phyloP scores from a whole-genome alignment of 2,888 invertebrate species.

The Xanthia icteritia region DNA sequence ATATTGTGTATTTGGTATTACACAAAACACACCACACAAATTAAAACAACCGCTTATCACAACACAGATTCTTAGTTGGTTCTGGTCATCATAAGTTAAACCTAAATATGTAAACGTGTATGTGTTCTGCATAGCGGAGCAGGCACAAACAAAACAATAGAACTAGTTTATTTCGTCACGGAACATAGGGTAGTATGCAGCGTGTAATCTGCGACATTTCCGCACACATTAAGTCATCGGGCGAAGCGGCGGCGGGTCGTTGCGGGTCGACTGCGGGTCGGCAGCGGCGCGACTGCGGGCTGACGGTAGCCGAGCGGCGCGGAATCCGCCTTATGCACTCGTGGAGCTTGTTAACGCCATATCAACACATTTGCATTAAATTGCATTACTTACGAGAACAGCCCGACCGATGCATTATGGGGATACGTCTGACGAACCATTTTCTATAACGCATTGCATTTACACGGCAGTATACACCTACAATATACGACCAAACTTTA shows the following conservation, averaged over 20 bases:
- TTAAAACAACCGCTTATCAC: constrained; percentile 16
- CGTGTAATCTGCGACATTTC: constrained; percentile 74
- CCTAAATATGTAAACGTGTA: constrained; percentile 34
- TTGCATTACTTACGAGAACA: constrained; percentile 74
- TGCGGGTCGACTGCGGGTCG: constrained; percentile 31
- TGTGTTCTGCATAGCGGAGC: constrained; percentile 48
- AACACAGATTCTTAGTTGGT: constrained; percentile 23
- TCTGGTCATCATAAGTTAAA: constrained; percentile 45
- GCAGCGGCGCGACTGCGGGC: constrained; percentile 27
- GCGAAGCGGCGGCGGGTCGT: constrained; percentile 37
- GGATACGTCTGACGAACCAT: constrained; percentile 41
- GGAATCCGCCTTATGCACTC: constrained; percentile 61
- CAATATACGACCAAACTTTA: constrained; percentile 9
- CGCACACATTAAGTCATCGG: constrained; percentile 73
- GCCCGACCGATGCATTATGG: constrained; percentile 48
- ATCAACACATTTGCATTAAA: constrained; percentile 85
- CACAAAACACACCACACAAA: background rate
- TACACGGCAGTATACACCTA: background rate
- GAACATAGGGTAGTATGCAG: constrained; percentile 60
- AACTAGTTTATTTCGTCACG: constrained; percentile 51
- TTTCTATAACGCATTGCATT: constrained; percentile 8
- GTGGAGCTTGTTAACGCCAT: constrained; percentile 75
- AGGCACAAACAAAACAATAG: constrained; percentile 54
- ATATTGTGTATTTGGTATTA: no score
- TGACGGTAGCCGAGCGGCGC: constrained; percentile 1